Evolutionary conservation across 2,797 vertebrate species (phyloP).

Genomic region (Craterocephalus amniculus): DNA sequence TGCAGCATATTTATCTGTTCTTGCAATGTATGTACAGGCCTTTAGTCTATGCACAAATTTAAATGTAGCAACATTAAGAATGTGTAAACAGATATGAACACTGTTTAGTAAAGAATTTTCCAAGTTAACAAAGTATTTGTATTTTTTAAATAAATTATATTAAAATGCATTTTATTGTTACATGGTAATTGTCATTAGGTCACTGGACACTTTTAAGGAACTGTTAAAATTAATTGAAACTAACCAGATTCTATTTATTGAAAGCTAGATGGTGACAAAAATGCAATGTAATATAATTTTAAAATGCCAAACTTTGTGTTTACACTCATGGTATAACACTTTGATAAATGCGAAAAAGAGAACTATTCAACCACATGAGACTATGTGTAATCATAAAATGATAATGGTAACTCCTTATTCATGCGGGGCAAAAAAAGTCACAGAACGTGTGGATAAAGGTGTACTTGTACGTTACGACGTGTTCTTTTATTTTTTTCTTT

Average conservation of each 20-base stretch:
- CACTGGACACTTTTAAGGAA: not conserved
- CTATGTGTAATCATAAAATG: not conserved
- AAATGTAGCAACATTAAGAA: conserved; percentile 35
- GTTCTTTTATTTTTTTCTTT: conserved; percentile 13
- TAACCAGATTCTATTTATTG: not conserved
- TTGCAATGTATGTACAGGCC: not conserved
- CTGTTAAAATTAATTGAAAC: not conserved
- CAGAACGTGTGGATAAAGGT: not conserved
- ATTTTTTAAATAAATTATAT: not conserved
- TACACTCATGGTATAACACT: too few species aligned
- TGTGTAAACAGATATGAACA: conserved; percentile 48
- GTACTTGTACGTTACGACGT: not conserved
- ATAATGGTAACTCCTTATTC: not conserved
- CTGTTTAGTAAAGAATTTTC: conserved; percentile 60
- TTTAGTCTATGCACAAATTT: conserved; percentile 48
- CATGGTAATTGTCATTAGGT: not conserved
- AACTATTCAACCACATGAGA: not conserved
- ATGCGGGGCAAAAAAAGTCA: not conserved
- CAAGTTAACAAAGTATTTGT: conserved; percentile 12
- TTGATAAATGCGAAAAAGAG: too few species aligned
- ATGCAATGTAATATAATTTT: too few species aligned
- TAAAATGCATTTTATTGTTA: not conserved
- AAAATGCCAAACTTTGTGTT: too few species aligned
- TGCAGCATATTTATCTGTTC: not conserved
- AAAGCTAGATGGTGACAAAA: not conserved